Evolutionary conservation across 1,140 invertebrate genomes (phyloP).

Genomic region (Cydia splendana): DNA sequence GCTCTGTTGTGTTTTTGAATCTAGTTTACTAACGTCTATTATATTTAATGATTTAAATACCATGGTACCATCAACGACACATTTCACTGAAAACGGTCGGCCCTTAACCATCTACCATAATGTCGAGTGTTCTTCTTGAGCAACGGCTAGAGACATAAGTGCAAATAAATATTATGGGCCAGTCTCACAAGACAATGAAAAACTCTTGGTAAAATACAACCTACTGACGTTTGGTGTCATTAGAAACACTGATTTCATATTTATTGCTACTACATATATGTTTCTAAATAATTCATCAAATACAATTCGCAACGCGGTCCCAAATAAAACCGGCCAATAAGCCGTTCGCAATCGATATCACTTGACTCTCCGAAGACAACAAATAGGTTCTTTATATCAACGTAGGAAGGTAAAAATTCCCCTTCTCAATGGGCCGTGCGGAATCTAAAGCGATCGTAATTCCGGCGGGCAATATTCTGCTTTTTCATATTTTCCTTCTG

Average conservation of each 20-base stretch:
- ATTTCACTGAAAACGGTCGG: too few species aligned
- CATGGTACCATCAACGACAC: too few species aligned
- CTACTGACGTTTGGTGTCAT: background rate
- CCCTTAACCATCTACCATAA: too few species aligned
- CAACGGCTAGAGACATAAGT: too few species aligned
- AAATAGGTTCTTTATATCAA: constrained; percentile 74
- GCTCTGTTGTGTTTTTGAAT: background rate
- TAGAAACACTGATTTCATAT: background rate
- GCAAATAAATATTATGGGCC: too few species aligned
- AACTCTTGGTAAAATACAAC: background rate
- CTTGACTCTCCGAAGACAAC: constrained; percentile 55
- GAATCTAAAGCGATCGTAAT: constrained; percentile 78
- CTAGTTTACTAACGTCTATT: background rate
- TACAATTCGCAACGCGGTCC: constrained; percentile 11
- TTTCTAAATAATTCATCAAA: background rate
- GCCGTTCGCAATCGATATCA: constrained; percentile 51
- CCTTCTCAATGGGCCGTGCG: constrained; percentile 70
- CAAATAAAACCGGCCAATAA: constrained; percentile 24
- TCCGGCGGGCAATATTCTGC: constrained; percentile 75
- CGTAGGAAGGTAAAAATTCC: constrained; percentile 76
- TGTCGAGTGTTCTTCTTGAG: too few species aligned
- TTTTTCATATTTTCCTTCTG: constrained; percentile 77
- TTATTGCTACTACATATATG: background rate
- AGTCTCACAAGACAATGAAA: background rate
- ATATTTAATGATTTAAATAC: too few species aligned